phyloP scores from a whole-genome alignment of 2,113 vertebrate species.

The Perca flavescens region DNA sequence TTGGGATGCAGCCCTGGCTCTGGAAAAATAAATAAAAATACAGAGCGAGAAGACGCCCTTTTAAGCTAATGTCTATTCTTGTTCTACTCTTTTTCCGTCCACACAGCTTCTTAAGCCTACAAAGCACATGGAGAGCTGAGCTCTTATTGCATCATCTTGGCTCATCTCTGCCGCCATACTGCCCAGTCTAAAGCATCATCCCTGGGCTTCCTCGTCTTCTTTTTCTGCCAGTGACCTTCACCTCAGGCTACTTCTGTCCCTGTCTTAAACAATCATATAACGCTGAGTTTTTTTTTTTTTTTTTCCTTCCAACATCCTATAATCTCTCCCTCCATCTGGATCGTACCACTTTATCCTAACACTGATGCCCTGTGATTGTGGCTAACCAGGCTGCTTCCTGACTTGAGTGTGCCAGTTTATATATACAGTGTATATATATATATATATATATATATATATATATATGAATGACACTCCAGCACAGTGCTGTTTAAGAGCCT shows the following conservation, averaged over 20 bases:
- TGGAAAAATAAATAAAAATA: not conserved
- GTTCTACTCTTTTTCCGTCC: not conserved
- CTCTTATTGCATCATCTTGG: not conserved
- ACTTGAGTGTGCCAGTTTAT: conserved; percentile 71
- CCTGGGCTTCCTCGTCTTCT: not conserved
- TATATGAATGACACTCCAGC: conserved; percentile 66
- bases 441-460: conserved; percentile 79
- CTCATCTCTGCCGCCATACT: not conserved
- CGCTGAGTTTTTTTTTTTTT: conserved; percentile 1
- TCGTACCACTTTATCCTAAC: conserved; percentile 21
- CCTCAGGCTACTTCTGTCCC: conserved; percentile 42
- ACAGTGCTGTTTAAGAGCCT: conserved; percentile 63
- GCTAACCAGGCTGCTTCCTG: conserved; percentile 70
- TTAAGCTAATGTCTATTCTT: not conserved
- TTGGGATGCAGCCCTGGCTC: not conserved
- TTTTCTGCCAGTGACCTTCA: conserved; percentile 24
- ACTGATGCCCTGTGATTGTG: conserved; percentile 76
- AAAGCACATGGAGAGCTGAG: not conserved
- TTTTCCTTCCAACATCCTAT: not conserved
- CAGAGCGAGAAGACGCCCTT: not conserved
- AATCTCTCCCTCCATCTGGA: conserved; percentile 5
- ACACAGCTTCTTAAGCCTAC: not conserved
- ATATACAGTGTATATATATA: conserved; percentile 80
- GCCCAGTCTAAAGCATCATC: not conserved
- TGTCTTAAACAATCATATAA: conserved; percentile 21